A percentile compares a stretch with the other conserved stretches of the same genome.
Conservation (phyloP, 2,113 vertebrate genomes). For the Alouatta palliata region DNA sequence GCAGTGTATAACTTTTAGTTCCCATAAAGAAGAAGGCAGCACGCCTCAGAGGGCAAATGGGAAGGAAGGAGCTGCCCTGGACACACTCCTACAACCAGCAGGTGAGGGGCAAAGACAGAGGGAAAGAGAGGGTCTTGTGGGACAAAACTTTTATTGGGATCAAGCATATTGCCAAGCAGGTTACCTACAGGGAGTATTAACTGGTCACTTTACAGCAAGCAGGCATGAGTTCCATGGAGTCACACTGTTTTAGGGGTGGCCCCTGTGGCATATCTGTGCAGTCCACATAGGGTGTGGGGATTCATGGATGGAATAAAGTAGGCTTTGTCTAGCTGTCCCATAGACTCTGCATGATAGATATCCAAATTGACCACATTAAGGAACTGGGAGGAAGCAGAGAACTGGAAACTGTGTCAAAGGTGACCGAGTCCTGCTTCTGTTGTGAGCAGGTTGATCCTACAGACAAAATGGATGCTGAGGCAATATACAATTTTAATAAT, state of each 20-base stretch:
- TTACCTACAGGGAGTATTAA: neutral
- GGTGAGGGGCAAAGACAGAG: neutral
- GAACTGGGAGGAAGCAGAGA: neutral
- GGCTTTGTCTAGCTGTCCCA: neutral
- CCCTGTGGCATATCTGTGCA: no score
- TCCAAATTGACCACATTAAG: neutral
- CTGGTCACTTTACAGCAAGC: neutral
- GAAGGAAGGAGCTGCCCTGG: neutral
- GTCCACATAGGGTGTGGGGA: neutral
- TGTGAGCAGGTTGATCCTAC: neutral
- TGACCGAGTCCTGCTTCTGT: neutral
- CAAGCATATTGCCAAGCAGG: neutral
- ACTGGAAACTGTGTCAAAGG: neutral
- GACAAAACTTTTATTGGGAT: neutral
- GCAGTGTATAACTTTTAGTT: neutral
- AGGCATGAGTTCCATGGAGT: neutral
- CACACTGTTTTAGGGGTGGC: neutral
- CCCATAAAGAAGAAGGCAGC: neutral
- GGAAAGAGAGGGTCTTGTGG: neutral
- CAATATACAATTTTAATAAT: neutral
- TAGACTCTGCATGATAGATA: neutral
- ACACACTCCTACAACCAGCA: neutral
- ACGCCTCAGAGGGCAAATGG: neutral
- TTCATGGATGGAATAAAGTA: neutral
- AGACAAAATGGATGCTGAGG: neutral